A percentile compares a stretch with the other conserved stretches of the same genome.
Conservation (phyloP, 1,140 invertebrate genomes). For the Metopolophium dirhodum region DNA sequence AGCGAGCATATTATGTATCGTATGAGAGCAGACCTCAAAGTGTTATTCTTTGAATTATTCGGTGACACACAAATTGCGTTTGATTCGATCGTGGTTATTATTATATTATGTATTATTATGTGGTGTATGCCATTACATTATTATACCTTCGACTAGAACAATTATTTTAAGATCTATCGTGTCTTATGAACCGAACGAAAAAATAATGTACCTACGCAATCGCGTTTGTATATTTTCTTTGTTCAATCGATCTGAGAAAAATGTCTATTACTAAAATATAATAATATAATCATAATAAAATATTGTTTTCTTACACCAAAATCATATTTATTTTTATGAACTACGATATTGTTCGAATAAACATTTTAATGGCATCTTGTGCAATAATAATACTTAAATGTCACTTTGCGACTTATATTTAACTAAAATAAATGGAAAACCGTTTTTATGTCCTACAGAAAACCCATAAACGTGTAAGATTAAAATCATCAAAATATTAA, state of each 20-base stretch:
- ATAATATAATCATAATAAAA: not conserved
- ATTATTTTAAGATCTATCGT: not conserved
- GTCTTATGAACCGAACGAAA: not conserved
- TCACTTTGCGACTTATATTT: not conserved
- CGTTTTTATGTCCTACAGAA: not conserved
- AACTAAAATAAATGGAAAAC: slow-evolving; percentile 22
- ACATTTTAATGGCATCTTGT: slow-evolving; percentile 2
- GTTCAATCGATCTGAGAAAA: not conserved
- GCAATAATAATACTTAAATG: not conserved
- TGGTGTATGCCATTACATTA: not conserved
- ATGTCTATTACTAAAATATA: not conserved
- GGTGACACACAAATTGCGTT: not conserved
- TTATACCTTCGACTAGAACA: not conserved
- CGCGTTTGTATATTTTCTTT: not conserved
- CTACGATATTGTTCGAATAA: not conserved
- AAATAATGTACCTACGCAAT: not conserved
- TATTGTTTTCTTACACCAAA: not conserved
- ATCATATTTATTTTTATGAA: not conserved
- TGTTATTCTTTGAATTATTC: not conserved
- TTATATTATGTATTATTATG: too few relatives aligned
- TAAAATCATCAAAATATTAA: slow-evolving; percentile 23
- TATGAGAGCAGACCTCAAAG: not conserved
- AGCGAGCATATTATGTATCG: not conserved
- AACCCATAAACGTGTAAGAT: slow-evolving; percentile 31
- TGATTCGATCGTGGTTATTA: not conserved